Evolutionary conservation across 2,888 invertebrate genomes (phyloP).

Genomic region (Timema podura): DNA sequence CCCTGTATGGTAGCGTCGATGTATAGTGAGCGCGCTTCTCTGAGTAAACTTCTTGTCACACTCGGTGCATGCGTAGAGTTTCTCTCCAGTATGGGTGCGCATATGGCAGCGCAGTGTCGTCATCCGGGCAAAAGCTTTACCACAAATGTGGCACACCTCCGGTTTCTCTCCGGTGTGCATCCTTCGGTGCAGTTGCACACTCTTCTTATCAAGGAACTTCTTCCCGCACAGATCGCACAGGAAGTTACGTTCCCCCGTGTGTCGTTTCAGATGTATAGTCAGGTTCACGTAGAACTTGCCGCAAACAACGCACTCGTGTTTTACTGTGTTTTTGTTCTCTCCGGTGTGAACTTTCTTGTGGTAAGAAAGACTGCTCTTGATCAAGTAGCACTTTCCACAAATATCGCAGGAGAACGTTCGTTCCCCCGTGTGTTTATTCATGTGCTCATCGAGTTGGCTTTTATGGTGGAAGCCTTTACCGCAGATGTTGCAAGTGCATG

Average conservation of each 20-base stretch:
- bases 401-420: slow-evolving; percentile 44
- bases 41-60: slow-evolving; percentile 57
- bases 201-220: too few species aligned
- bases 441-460: slow-evolving; percentile 21
- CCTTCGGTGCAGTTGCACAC: too few species aligned
- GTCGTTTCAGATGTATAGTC: too few species aligned
- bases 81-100: too few species aligned
- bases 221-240: too few species aligned
- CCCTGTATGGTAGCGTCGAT: too few species aligned
- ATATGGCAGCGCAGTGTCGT: too few species aligned
- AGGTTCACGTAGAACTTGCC: slow-evolving; percentile 37
- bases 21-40: too few species aligned
- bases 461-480: slow-evolving; percentile 26
- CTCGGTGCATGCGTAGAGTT: slow-evolving; percentile 51
- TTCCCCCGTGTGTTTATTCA: slow-evolving; percentile 40
- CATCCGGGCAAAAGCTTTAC: too few species aligned
- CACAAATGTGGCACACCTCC: too few species aligned
- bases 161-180: too few species aligned
- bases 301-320: slow-evolving; percentile 38
- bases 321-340: slow-evolving; percentile 37
- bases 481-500: slow-evolving; percentile 24
- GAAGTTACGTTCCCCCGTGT: too few species aligned
- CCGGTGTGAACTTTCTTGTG: slow-evolving; percentile 49
- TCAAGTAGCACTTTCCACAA: slow-evolving; percentile 50
- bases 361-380: slow-evolving; percentile 51